A percentile compares a stretch with the other conserved stretches of the same genome.
phyloP scores from a whole-genome alignment of 2,113 vertebrate species.

The Callochromis pleurospilus region DNA sequence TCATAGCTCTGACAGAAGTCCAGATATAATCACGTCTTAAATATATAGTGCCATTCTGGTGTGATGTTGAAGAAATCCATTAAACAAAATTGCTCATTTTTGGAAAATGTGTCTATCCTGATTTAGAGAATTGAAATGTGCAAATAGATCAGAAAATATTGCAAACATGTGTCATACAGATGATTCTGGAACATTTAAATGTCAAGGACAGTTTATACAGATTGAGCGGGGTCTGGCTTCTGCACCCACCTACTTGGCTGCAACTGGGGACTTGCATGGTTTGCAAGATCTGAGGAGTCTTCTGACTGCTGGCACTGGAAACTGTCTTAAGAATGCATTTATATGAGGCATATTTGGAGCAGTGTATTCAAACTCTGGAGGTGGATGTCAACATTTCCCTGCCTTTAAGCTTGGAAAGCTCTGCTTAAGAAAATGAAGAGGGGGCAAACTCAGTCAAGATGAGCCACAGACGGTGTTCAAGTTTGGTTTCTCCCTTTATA shows the following conservation, averaged over 20 bases:
- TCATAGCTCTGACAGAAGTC: not conserved
- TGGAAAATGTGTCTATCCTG: not conserved
- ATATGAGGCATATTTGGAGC: not conserved
- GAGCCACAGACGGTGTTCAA: not conserved
- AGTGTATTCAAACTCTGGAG: not conserved
- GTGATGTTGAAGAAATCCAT: not conserved
- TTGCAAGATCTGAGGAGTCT: not conserved
- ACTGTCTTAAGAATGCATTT: not conserved
- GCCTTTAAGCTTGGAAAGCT: not conserved
- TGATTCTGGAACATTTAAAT: not conserved
- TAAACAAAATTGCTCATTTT: not conserved
- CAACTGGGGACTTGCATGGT: not conserved
- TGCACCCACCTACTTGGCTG: not conserved
- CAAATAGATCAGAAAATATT: not conserved
- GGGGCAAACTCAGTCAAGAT: not conserved
- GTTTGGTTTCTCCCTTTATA: not conserved
- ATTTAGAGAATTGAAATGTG: not conserved
- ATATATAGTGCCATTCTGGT: not conserved
- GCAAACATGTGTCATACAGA: not conserved
- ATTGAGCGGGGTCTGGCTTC: not conserved
- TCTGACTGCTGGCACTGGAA: not conserved
- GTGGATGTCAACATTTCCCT: not conserved
- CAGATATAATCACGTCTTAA: not conserved
- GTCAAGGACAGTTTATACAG: not conserved
- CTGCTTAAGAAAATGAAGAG: not conserved